phyloP scores from a whole-genome alignment of 2,888 invertebrate species.

The Acronicta leporina region DNA sequence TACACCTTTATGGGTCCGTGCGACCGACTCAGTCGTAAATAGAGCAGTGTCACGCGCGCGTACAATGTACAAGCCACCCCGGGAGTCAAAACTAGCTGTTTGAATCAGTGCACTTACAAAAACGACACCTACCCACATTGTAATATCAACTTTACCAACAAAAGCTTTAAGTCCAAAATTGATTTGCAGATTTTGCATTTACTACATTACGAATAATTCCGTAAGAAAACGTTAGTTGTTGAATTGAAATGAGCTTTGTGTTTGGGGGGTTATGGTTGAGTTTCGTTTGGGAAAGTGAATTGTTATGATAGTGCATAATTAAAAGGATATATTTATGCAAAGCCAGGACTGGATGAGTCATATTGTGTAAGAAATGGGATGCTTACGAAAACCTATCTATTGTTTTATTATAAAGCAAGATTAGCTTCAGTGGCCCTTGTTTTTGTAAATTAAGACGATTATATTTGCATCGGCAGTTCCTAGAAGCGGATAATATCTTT shows the following conservation, averaged over 20 bases:
- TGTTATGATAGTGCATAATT: slow-evolving; percentile 67
- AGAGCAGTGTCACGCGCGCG: slow-evolving; percentile 86
- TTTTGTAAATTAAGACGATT: slow-evolving; percentile 70
- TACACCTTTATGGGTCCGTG: slow-evolving; percentile 72
- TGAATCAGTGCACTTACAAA: slow-evolving; percentile 66
- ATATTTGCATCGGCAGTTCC: slow-evolving; percentile 51
- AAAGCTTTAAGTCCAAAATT: slow-evolving; percentile 26
- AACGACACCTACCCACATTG: slow-evolving; percentile 32
- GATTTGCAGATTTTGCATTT: slow-evolving; percentile 31
- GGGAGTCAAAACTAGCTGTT: slow-evolving; percentile 85
- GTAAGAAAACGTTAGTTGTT: slow-evolving; percentile 6
- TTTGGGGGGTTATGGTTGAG: slow-evolving; percentile 41
- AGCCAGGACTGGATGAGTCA: slow-evolving; percentile 75
- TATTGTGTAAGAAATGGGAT: slow-evolving; percentile 77
- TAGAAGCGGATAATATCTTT: slow-evolving; percentile 46
- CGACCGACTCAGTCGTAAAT: slow-evolving; percentile 80
- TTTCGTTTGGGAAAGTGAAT: slow-evolving; percentile 45
- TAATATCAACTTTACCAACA: slow-evolving; percentile 41
- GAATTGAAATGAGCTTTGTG: slow-evolving; percentile 29
- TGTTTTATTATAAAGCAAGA: slow-evolving; percentile 72
- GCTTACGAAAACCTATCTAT: slow-evolving; percentile 65
- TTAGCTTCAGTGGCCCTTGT: slow-evolving; percentile 59
- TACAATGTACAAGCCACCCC: slow-evolving; percentile 88
- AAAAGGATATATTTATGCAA: slow-evolving; percentile 72
- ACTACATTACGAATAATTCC: slow-evolving; percentile 36